phyloP scores from a whole-genome alignment of 1,140 invertebrate genomes.

The Lerema accius region DNA sequence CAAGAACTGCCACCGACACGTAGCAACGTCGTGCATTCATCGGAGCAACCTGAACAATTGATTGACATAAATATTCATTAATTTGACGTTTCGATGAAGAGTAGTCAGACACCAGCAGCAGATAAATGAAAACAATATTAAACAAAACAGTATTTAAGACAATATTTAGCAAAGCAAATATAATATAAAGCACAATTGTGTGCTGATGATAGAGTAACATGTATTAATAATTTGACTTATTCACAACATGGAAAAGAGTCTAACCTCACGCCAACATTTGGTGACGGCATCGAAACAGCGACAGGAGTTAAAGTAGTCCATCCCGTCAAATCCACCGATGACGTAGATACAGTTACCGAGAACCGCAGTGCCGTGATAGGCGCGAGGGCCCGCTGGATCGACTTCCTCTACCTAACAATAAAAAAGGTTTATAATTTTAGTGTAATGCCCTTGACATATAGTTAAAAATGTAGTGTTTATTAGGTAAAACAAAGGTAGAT shows the following conservation, averaged over 20 bases:
- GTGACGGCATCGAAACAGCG: slow-evolving; percentile 87
- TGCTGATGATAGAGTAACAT: no score
- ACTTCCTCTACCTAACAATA: slow-evolving; percentile 83
- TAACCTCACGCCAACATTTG: slow-evolving; percentile 86
- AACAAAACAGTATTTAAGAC: neutral
- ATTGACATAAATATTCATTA: slow-evolving; percentile 58
- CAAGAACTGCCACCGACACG: slow-evolving; percentile 85
- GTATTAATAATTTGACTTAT: no score
- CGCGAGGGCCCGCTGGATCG: slow-evolving; percentile 84
- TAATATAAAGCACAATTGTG: no score
- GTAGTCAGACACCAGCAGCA: no score
- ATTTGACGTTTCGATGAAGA: neutral
- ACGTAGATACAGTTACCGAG: slow-evolving; percentile 89
- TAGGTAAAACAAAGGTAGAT: no score
- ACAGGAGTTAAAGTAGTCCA: slow-evolving; percentile 89
- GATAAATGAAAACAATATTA: no score
- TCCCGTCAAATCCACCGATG: slow-evolving; percentile 90
- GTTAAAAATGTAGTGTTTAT: no score
- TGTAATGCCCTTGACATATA: no score
- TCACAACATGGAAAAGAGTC: no score
- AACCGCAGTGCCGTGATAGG: slow-evolving; percentile 90
- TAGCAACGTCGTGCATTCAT: slow-evolving; percentile 85
- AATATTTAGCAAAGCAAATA: slow-evolving; percentile 6
- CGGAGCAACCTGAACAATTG: slow-evolving; percentile 76
- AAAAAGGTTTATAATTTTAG: no score